These are phyloP conservation scores for Ennomos fuscantarius DNA, from an alignment of 2,888 invertebrate genomes.

Conservation along the genomic window DNA sequence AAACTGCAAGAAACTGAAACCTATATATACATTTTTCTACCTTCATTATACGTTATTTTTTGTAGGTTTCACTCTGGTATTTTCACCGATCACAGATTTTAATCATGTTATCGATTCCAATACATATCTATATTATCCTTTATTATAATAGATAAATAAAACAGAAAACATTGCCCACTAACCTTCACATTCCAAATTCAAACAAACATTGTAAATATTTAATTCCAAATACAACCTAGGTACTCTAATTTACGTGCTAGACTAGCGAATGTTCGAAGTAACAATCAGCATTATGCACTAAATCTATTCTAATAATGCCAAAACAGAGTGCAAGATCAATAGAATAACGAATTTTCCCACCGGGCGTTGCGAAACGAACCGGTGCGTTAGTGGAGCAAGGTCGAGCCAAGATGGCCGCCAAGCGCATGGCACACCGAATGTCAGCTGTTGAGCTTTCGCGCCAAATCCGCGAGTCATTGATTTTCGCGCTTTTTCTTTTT, in stretches of 20 bases:
- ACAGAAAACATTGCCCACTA: not conserved
- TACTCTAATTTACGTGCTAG: slow-evolving; percentile 21
- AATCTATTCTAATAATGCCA: slow-evolving; percentile 41
- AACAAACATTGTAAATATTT: slow-evolving; percentile 19
- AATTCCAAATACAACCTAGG: slow-evolving; percentile 13
- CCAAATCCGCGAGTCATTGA: slow-evolving; percentile 59
- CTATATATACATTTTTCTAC: no score
- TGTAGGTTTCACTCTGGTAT: no score
- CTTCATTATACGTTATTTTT: no score
- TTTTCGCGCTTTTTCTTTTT: slow-evolving; percentile 49
- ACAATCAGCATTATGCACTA: slow-evolving; percentile 8
- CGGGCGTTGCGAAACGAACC: slow-evolving; percentile 71
- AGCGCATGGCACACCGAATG: slow-evolving; percentile 70
- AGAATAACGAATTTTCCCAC: slow-evolving; percentile 74
- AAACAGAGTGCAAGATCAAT: slow-evolving; percentile 58
- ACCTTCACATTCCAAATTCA: slow-evolving; percentile 17
- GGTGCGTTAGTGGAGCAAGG: slow-evolving; percentile 79
- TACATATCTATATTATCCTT: no score
- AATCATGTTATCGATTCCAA: no score
- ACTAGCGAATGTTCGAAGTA: slow-evolving; percentile 5
- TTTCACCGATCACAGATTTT: no score
- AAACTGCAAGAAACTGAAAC: no score
- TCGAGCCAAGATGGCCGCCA: slow-evolving; percentile 72
- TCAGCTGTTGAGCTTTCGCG: slow-evolving; percentile 67
- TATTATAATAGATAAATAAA: no score